Base-by-base conservation (phyloP, 1,140 invertebrate genomes). In the Parapsyche elsis region DNA sequence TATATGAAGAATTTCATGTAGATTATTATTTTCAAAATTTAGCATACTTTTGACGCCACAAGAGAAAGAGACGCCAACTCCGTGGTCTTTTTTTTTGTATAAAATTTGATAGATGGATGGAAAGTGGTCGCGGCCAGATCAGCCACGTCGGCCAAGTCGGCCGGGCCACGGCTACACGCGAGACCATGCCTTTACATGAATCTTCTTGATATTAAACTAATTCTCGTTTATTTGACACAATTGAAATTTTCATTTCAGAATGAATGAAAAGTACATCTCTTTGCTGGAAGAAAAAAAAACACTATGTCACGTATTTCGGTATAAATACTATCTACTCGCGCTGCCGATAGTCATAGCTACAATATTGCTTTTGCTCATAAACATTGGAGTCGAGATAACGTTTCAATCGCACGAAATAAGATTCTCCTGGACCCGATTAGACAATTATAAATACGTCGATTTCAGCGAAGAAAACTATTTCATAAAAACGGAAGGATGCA, bases 21-120 rank as follows among this genome's bases (percentile, higher is more conserved):
- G 90, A 90, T 99, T 98, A 86, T 99, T 99, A 87, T 99, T 98
- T 70, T 99, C 96, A 90, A 98, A 98, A 88, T 98, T 98, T 0
- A 98, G 98, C 98, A 99, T 99, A 57, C 98, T 98, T 90, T 99
- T n/a, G n/a, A n/a, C n/a, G n/a, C n/a, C n/a, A n/a, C n/a, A n/a
- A n/a, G n/a, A n/a, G n/a, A n/a, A n/a, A n/a, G n/a, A n/a, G n/a
- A n/a, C n/a, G n/a, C n/a, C n/a, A n/a, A n/a, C n/a, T n/a, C n/a
- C n/a, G n/a, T n/a, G n/a, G n/a, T n/a, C n/a, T n/a, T n/a, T n/a
- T n/a, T n/a, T n/a, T n/a, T n/a, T n/a, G n/a, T n/a, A n/a, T n/a
- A n/a, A n/a, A n/a, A n/a, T n/a, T n/a, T n/a, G n/a, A n/a, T n/a
- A n/a, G n/a, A n/a, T n/a, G n/a, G n/a, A n/a, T n/a, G n/a, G n/a